Conservation (phyloP, 2,888 invertebrate genomes). For the Cactoblastis cactorum region DNA sequence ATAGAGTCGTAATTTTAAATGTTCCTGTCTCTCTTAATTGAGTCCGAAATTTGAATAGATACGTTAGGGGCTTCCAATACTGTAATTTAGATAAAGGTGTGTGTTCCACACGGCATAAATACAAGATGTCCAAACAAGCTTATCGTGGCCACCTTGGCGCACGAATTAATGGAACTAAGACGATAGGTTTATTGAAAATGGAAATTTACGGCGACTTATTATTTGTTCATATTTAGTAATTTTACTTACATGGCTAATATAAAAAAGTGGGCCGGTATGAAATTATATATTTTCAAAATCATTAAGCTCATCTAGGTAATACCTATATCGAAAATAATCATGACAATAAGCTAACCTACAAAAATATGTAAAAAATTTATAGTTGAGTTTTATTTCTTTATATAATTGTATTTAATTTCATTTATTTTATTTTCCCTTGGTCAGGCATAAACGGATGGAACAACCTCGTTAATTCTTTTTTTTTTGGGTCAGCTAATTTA, state of each 20-base stretch:
- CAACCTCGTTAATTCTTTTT: too few relatives aligned
- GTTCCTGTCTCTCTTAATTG: constrained; percentile 50
- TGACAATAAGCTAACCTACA: too few relatives aligned
- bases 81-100: constrained; percentile 71
- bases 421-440: too few relatives aligned
- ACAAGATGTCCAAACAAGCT: constrained; percentile 64
- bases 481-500: too few relatives aligned
- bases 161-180: constrained; percentile 61
- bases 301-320: too few relatives aligned
- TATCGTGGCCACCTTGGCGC: constrained; percentile 71
- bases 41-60: constrained; percentile 49
- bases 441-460: too few relatives aligned
- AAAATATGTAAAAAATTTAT: too few relatives aligned
- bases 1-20: constrained; percentile 11
- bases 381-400: too few relatives aligned
- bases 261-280: too few relatives aligned
- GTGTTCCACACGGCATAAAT: constrained; percentile 66
- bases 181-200: constrained; percentile 30
- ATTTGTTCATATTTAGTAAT: background rate
- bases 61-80: constrained; percentile 63
- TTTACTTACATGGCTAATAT: background rate
- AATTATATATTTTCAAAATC: too few relatives aligned
- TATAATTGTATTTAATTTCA: too few relatives aligned
- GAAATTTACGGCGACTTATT: constrained; percentile 23
- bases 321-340: too few relatives aligned